Conservation (phyloP, 2,113 vertebrate genomes). For the Lepus europaeus region DNA sequence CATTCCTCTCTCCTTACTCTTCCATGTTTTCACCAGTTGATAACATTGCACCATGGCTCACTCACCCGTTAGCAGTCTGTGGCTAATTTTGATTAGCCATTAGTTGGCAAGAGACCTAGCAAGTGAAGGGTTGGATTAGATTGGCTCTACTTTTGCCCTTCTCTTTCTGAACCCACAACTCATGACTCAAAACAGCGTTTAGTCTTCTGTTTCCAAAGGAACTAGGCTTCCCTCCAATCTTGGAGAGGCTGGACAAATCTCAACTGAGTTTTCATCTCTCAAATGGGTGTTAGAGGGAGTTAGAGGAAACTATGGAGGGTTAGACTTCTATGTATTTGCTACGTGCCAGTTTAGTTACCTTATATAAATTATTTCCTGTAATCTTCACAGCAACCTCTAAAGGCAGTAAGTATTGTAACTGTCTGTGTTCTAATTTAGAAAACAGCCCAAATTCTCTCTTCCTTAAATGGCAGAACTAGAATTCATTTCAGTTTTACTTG, state of each 20-base stretch:
- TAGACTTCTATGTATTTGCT: neutral
- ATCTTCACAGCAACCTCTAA: neutral
- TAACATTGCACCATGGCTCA: neutral
- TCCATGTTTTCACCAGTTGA: neutral
- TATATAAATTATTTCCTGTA: neutral
- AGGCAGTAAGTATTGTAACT: neutral
- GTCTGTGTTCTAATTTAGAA: neutral
- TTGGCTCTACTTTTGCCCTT: neutral
- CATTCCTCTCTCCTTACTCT: neutral
- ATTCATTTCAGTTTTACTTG: constrained; percentile 1
- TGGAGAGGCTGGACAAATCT: neutral
- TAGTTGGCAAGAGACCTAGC: neutral
- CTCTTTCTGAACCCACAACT: neutral
- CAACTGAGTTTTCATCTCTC: neutral
- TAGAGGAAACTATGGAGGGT: neutral
- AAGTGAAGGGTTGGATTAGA: neutral
- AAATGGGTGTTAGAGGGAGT: neutral
- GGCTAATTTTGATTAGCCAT: constrained; percentile 19
- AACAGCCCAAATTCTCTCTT: neutral
- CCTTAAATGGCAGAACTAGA: constrained; percentile 7
- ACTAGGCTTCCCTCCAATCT: neutral
- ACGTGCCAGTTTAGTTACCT: neutral
- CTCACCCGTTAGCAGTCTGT: neutral
- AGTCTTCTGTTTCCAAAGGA: neutral
- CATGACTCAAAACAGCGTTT: neutral